Evolutionary conservation across 2,888 invertebrate genomes (phyloP).

Genomic region (Aporophyla nigra): DNA sequence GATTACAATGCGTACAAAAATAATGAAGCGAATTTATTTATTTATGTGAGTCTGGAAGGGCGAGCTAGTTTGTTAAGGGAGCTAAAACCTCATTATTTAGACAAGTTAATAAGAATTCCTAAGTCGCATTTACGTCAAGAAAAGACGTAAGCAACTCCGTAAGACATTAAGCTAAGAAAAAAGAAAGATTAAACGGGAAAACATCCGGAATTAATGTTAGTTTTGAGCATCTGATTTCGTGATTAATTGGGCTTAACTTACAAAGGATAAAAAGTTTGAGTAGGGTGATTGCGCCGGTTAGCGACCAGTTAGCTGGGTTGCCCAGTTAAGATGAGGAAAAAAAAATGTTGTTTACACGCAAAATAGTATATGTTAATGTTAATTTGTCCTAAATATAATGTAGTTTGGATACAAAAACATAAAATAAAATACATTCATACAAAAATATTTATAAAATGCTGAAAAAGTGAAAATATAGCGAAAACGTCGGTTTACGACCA

Average conservation of each 20-base stretch:
- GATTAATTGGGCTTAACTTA: conserved; percentile 47
- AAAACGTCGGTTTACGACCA: no score
- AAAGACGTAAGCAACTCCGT: conserved; percentile 77
- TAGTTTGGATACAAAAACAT: no score
- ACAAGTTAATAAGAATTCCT: conserved; percentile 86
- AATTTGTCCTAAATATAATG: no score
- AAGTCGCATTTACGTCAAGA: conserved; percentile 87
- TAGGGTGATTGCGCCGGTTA: no score
- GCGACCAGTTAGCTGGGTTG: no score
- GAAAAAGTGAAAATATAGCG: no score
- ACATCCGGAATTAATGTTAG: conserved; percentile 72
- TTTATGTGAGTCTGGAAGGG: conserved; percentile 55
- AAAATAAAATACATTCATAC: no score
- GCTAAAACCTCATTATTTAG: conserved; percentile 81
- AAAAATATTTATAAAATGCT: no score
- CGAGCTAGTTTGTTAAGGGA: conserved; percentile 61
- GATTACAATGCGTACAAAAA: conserved; percentile 57
- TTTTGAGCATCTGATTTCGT: conserved; percentile 56
- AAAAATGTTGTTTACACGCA: no score
- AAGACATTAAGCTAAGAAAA: conserved; percentile 81
- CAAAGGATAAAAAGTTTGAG: conserved; percentile 40
- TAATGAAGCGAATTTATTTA: conserved; percentile 64
- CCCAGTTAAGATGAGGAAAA: no score
- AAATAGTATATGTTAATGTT: no score
- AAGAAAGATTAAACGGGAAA: conserved; percentile 77